These are phyloP conservation scores for Gallinago jamesoni DNA, from an alignment of 2,113 vertebrate species.

Conservation along the genomic window DNA sequence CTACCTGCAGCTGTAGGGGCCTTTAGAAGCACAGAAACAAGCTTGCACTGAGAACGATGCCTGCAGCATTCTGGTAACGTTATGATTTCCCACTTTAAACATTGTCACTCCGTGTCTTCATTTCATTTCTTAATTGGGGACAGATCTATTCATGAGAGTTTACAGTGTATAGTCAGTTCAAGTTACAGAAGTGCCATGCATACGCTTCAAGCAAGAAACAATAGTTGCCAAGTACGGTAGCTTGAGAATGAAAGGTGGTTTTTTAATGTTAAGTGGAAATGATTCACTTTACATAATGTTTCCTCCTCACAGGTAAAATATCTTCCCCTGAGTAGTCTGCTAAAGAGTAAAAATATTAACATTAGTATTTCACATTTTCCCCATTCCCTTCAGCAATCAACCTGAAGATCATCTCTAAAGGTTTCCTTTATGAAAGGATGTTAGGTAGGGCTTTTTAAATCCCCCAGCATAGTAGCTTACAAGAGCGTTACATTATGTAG, in stretches of 20 bases:
- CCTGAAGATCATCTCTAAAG: slow-evolving; percentile 28
- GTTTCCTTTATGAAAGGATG: neutral
- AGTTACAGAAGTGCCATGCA: slow-evolving; percentile 15
- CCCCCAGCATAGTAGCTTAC: neutral
- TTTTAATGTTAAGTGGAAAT: slow-evolving; percentile 20
- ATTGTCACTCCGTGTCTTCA: slow-evolving; percentile 45
- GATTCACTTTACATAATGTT: slow-evolving; percentile 46
- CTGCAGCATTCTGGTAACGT: slow-evolving; percentile 47
- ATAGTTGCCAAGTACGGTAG: neutral
- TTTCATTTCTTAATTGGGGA: slow-evolving; percentile 61
- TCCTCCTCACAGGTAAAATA: slow-evolving; percentile 38
- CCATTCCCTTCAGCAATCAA: slow-evolving; percentile 21
- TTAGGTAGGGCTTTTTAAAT: neutral
- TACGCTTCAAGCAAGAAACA: slow-evolving; percentile 27
- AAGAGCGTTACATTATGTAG: neutral
- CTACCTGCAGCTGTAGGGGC: slow-evolving; percentile 22
- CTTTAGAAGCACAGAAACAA: neutral
- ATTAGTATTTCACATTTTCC: neutral
- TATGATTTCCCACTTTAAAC: slow-evolving; percentile 48
- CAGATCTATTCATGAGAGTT: slow-evolving; percentile 42
- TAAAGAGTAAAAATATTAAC: slow-evolving; percentile 47
- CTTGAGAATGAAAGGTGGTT: neutral
- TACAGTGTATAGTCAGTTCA: slow-evolving; percentile 32
- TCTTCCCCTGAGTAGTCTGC: slow-evolving; percentile 32
- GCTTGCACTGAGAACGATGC: slow-evolving; percentile 1